phyloP scores from a whole-genome alignment of 2,113 vertebrate species.

The Oceanites oceanicus region DNA sequence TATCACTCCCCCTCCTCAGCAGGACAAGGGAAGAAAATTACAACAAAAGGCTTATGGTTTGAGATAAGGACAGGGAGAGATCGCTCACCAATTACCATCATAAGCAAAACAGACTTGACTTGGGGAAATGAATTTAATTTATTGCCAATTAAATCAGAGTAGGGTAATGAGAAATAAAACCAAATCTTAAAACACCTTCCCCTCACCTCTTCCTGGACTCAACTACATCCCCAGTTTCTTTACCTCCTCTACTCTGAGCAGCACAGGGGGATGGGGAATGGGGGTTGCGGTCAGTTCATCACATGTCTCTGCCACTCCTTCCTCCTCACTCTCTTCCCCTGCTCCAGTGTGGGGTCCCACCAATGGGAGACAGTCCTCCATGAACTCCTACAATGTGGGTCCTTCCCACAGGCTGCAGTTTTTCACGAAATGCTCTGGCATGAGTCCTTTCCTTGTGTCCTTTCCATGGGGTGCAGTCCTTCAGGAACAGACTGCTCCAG shows the following conservation, averaged over 20 bases:
- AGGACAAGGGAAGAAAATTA: not conserved
- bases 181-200: not conserved
- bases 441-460: not conserved
- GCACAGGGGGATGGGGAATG: not conserved
- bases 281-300: not conserved
- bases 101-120: not conserved
- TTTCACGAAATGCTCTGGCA: not conserved
- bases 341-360: not conserved
- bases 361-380: not conserved
- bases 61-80: not conserved
- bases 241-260: not conserved
- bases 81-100: not conserved
- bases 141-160: not conserved
- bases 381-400: not conserved
- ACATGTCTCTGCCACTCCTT: not conserved
- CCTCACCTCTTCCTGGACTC: not conserved
- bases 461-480: not conserved
- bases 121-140: not conserved
- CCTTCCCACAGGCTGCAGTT: not conserved
- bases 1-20: not conserved
- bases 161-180: not conserved
- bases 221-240: not conserved
- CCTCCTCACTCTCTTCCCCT: not conserved
- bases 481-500: not conserved
- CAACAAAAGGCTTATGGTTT: accelerated